Evolutionary conservation across 2,113 vertebrate genomes (phyloP), one percentile per base, ranked within the genome.

Genomic region (Oostethus manadensis): DNA sequence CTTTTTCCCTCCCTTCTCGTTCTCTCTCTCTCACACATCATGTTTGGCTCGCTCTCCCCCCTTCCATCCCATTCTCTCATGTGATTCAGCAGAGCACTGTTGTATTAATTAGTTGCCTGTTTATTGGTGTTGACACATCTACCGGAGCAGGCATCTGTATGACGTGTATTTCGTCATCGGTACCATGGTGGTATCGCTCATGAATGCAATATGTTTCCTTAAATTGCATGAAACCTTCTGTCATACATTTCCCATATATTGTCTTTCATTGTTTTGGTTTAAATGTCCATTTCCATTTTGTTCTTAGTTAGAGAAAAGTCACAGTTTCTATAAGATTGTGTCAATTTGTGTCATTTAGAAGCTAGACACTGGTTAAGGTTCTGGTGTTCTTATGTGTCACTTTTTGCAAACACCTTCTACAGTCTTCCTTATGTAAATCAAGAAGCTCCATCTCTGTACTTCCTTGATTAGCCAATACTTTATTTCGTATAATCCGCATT

Each of bases 61-160:
- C 69, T 69, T 76, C 62, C 68, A 71, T 66, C 66, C 63, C 62
- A 54, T 74, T 54, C 76, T 66, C 71, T 72, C 47, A 54, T 72
- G 56, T 85, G 64, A 83, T 85, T 85, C 79, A 73, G 59, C 60
- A 70, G 65, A 51, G 70, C 58, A 62, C 67, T 51, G 44, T 70
- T 51, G 46, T 81, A 70, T 77, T 88, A 88, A 87, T 88, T 86
- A 84, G 59, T 54, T 45, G 51, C 58, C 75, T 80, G 61, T 72
- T 85, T 83, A 82, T 84, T 84, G 78, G 73, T 58, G 58, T 77
- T 49, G 47, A 44, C 20, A 18, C 48, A 43, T 49, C 35, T 58
- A 29, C 50, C 40, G 55, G 53, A 11, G 6, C 57, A 51, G 51
- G 38, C 43, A 64, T 40, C 56, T 51, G 42, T 54, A 46, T 57